Conservation (phyloP, 2,113 vertebrate genomes). For the Carassius auratus region DNA sequence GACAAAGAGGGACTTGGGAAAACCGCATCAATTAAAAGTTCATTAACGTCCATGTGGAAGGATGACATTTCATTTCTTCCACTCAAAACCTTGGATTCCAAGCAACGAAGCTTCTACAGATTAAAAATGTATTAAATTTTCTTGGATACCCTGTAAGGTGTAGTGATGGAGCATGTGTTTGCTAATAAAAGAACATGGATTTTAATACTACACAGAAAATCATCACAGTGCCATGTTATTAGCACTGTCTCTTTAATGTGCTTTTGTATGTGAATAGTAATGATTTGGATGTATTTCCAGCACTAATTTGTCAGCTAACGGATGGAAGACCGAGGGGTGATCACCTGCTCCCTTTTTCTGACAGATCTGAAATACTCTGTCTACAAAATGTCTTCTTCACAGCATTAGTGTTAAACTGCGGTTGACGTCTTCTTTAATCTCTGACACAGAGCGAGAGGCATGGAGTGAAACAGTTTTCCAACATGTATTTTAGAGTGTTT, state of each 20-base stretch:
- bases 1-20: conserved; percentile 75
- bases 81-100: neutral
- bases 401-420: conserved; percentile 75
- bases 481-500: conserved; percentile 67
- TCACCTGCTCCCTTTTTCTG: conserved; percentile 71
- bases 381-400: conserved; percentile 67
- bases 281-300: conserved; percentile 58
- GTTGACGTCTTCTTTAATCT: conserved; percentile 80
- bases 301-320: neutral
- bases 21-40: conserved; percentile 81
- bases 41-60: conserved; percentile 71
- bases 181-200: neutral
- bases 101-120: neutral
- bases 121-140: conserved; percentile 3
- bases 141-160: neutral
- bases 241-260: conserved; percentile 63
- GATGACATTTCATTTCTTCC: conserved; percentile 67
- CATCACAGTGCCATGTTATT: conserved; percentile 28
- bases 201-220: neutral
- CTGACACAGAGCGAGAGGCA: conserved; percentile 65
- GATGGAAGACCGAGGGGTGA: conserved; percentile 52
- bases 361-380: conserved; percentile 73
- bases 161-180: neutral
- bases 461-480: conserved; percentile 55
- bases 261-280: conserved; percentile 50